Evolutionary conservation across 2,888 invertebrate genomes (phyloP), one percentile per base, ranked within the genome.

Genomic region (Andrena hattorfiana): DNA sequence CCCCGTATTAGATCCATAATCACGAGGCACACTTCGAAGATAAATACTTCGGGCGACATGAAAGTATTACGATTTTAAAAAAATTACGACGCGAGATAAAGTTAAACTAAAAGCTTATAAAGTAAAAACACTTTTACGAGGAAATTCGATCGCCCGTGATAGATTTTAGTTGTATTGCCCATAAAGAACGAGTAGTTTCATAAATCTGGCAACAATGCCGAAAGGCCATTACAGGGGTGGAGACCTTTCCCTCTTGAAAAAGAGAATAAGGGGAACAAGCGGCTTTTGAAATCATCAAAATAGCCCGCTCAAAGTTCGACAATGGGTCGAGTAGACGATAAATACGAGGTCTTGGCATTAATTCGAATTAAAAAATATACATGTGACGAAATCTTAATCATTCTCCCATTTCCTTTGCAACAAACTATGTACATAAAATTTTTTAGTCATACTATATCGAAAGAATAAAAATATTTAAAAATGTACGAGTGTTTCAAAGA

Each of bases 181-280:
- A 20, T 67, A 56, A 56, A 26, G 62, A 71, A 68, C 26, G 49
- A 76, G 26, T 48, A 63, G 60, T 67, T 78, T 74, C 74, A 75
- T 77, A 85, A 83, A 87, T 88, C 81, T 89, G 91, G 91, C 91
- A 91, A 90, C 90, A 89, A 84, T 86, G 91, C 70, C 54, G 68
- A 81, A 84, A 85, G 86, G 86, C 85, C 87, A 89, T 89, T 89
- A 89, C 86, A 86, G 80, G 86, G 88, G 88, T 88, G 87, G 89
- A 85, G 89, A 82, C 87, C 87, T 86, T 77, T 85, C 75, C 80
- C 85, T 87, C 82, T 86, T 72, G 73, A 77, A 87, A 86, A 80
- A 83, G 86, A 64, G 84, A 77, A 86, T 86, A 85, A 85, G 75
- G 70, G 73, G 81, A 72, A 76, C 59, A 30, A 76, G 48, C 63